Evolutionary conservation across 2,888 invertebrate species (phyloP), one percentile per base, ranked within the genome.

Genomic region (Charanyca ferruginea): DNA sequence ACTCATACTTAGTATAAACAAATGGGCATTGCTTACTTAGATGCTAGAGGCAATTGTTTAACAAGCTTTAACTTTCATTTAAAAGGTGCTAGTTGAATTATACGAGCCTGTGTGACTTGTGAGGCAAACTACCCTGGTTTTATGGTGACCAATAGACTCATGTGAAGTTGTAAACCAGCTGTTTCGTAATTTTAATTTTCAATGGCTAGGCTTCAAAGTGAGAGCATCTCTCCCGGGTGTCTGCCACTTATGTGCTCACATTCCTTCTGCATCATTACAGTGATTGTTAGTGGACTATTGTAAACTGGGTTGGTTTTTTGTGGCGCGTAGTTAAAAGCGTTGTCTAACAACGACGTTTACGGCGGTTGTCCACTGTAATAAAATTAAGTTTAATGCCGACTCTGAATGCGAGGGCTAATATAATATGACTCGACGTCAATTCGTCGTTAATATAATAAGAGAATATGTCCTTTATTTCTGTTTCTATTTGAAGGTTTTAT

Each of bases 271-370:
- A 61, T 80, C 76, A 83, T 83, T 83, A 81, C 66, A 66, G 70
- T 58, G 69, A 83, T 82, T 81, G 77, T 84, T 79, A 73, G 73
- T 62, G 72, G 62, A 69, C 66, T 79, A 80, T 83, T 79, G 77
- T 81, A 73, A 83, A 81, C 66, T 76, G 68, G 54, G 70, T 66
- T 67, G 58, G 73, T 83, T 85, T 84, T 84, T 84, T 82, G 75
- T 76, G 67, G 53, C 58, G 59, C 57, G 66, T 78, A 64, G 68
- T 77, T 79, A 77, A 80, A 80, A 73, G 77, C 80, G 73, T 77
- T 79, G 83, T 82, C 85, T 83, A 83, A 83, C 82, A 83, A 79
- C 80, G 70, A 73, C 82, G 68, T 83, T 85, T 85, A 85, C 65
- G 69, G 68, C 68, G 57, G 61, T 66, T 66, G 44, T 66, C 60